Conservation (phyloP, 2,888 invertebrate genomes). For the Cremastobaeus sp. region DNA sequence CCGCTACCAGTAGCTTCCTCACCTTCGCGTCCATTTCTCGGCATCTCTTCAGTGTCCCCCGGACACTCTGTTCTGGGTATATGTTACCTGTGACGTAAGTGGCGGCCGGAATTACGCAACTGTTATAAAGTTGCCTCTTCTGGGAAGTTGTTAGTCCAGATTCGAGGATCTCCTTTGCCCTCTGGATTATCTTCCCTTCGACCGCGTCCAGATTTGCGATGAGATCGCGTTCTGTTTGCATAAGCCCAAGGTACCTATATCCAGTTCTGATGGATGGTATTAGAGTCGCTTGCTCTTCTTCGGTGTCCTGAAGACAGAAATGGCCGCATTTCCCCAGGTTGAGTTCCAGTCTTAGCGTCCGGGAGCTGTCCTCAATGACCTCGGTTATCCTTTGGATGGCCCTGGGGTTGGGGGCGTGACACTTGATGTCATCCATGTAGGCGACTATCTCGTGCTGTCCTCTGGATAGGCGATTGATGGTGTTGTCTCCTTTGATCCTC, state of each 20-base stretch:
- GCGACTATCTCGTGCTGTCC: constrained; percentile 13
- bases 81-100: no score
- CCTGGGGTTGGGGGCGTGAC: constrained; percentile 32
- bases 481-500: neutral
- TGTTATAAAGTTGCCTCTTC: constrained; percentile 1
- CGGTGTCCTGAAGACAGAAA: neutral
- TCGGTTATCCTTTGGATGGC: constrained; percentile 1
- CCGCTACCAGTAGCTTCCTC: no score
- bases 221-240: neutral
- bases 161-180: neutral
- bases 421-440: constrained; percentile 58
- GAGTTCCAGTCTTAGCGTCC: neutral
- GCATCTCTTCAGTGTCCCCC: constrained; percentile 5
- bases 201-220: neutral
- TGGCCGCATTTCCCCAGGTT: constrained; percentile 3
- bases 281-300: neutral
- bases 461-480: neutral
- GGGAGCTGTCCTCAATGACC: neutral
- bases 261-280: neutral
- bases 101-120: constrained; percentile 4
- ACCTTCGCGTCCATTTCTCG: no score
- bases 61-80: no score
- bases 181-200: no score
- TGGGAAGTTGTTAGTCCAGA: constrained; percentile 1
- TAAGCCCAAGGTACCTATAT: neutral